Base-by-base conservation (phyloP, 2,113 vertebrate species). In the Aphyosemion australe region DNA sequence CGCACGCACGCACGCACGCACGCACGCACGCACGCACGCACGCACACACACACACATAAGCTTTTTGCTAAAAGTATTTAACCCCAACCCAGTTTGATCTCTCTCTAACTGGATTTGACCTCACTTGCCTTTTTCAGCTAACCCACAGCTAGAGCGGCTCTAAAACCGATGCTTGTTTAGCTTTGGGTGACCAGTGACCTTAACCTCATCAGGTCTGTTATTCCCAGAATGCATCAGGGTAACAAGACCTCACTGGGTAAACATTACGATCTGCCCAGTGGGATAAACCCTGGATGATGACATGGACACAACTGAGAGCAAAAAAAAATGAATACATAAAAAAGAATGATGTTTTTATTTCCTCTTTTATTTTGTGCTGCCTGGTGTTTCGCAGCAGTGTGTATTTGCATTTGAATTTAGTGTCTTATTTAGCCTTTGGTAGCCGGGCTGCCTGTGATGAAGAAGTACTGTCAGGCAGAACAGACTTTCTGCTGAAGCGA, bases 81-180 rank as follows among this genome's bases (percentile, higher is more conserved):
- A 73, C 67, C 67, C 47, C 51, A 31, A n/a, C 2, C 83, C 70
- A 69, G 43, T 43, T 39, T 46, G 45, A 52, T 66, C 43, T 71
- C 59, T 65, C 34, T 37, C 47, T 78, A 58, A 74, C 61, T 43
- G 78, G 68, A 65, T 59, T 16, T 66, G 60, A 83, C 70, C 76
- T 12, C 6, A 0, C 31, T 81, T 60, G 66, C 78, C 76, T 79
- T 58, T 66, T 69, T 57, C 59, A 39, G 65, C 63, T 58, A 57
- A 51, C 56, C 61, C 70, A 79, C 85, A 85, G 71, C 77, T 80
- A 73, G 83, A 83, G 79, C 86, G 63, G 71, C 72, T 61, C 50
- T 43, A 53, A 39, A 50, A 47, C 71, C 73, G 70, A 82, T 63
- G 59, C 45, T 65, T 83, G 65, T 75, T 75, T 83, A 69, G 69